phyloP scores from a whole-genome alignment of 2,113 vertebrate genomes.

The Eclectus roratus region DNA sequence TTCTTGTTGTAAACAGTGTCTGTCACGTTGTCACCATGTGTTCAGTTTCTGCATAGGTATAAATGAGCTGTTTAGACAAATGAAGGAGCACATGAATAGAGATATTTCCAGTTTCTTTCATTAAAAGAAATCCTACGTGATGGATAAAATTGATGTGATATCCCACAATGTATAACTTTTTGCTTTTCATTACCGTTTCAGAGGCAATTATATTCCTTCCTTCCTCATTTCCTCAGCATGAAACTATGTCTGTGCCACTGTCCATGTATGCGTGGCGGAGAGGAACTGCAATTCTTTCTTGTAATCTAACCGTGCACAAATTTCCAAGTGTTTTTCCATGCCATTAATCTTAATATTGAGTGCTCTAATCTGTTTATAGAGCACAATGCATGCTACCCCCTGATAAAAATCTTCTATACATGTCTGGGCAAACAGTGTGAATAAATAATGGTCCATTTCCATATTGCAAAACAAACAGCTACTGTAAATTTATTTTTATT shows the following conservation, averaged over 20 bases:
- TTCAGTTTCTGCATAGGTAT: not conserved
- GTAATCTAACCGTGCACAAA: not conserved
- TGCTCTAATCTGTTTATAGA: constrained; percentile 49
- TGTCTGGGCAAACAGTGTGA: constrained; percentile 39
- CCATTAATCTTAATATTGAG: constrained; percentile 54
- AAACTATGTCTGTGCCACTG: not conserved
- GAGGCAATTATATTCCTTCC: not conserved
- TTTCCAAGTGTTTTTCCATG: constrained; percentile 55
- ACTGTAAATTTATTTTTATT: constrained; percentile 74
- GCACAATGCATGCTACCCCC: constrained; percentile 24
- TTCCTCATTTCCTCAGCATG: not conserved
- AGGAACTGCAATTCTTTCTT: constrained; percentile 12
- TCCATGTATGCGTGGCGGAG: not conserved
- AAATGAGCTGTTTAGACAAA: not conserved
- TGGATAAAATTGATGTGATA: not conserved
- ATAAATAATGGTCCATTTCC: constrained; percentile 63
- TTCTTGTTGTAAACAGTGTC: not conserved
- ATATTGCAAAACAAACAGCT: constrained; percentile 50
- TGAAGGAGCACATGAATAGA: not conserved
- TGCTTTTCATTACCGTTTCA: not conserved
- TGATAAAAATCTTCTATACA: constrained; percentile 45
- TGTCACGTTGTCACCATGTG: constrained; percentile 5
- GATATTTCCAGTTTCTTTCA: not conserved
- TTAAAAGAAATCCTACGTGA: not conserved
- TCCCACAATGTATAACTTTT: not conserved